Conservation (phyloP, 2,113 vertebrate species). For the Oryzias curvinotus region DNA sequence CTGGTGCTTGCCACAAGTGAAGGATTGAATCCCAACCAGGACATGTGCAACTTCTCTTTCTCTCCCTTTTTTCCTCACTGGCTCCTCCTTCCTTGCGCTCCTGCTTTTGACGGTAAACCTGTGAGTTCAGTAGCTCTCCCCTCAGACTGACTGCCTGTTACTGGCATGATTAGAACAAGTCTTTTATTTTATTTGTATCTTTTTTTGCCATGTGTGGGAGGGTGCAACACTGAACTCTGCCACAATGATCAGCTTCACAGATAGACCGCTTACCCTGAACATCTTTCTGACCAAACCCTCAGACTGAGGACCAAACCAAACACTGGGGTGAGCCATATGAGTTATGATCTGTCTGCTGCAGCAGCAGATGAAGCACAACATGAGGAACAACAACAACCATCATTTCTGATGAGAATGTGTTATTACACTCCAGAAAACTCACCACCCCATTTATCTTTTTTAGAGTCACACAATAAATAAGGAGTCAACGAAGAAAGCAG, state of each 20-base stretch:
- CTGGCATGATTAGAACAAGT: slow-evolving; percentile 17
- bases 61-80: slow-evolving; percentile 45
- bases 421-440: no score
- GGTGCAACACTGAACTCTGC: slow-evolving; percentile 34
- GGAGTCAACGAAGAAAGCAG: no score
- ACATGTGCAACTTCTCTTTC: slow-evolving; percentile 73
- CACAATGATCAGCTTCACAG: slow-evolving; percentile 56
- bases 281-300: slow-evolving; percentile 59
- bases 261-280: slow-evolving; percentile 47
- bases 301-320: slow-evolving; percentile 38
- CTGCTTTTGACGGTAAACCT: slow-evolving; percentile 48
- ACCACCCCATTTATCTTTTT: no score
- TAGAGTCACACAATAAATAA: no score
- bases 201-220: slow-evolving; percentile 56
- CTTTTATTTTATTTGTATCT: slow-evolving; percentile 5
- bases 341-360: slow-evolving; percentile 4
- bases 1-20: slow-evolving; percentile 75
- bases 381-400: no score
- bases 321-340: slow-evolving; percentile 13
- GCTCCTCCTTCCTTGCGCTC: slow-evolving; percentile 34
- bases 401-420: no score
- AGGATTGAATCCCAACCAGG: slow-evolving; percentile 79
- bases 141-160: slow-evolving; percentile 10
- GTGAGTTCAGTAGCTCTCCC: slow-evolving; percentile 19
- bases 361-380: not conserved